These are phyloP conservation scores for Leucoptera coffeella DNA, from an alignment of 2,888 invertebrate species.

Conservation along the genomic window DNA sequence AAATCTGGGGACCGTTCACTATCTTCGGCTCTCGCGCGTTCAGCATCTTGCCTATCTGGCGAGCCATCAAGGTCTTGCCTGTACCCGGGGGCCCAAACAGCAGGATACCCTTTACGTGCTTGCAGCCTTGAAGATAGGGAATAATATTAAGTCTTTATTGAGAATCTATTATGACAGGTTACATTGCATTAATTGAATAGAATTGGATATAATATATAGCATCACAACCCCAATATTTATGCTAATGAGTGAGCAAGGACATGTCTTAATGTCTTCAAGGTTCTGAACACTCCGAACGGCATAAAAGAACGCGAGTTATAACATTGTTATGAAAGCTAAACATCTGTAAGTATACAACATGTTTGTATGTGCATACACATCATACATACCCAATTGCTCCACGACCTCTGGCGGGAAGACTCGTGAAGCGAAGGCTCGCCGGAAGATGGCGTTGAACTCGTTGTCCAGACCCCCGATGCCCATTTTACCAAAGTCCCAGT, in stretches of 20 bases:
- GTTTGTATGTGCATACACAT: too few species aligned
- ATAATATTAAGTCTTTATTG: neutral
- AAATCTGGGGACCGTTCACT: slow-evolving; percentile 97
- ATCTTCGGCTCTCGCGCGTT: slow-evolving; percentile 99
- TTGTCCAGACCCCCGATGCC: slow-evolving; percentile 97
- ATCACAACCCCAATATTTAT: neutral
- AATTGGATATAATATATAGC: too few species aligned
- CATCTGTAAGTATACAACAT: too few species aligned
- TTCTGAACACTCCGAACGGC: too few species aligned
- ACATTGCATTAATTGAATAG: too few species aligned
- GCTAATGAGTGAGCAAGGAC: neutral
- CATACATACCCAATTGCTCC: slow-evolving; percentile 83
- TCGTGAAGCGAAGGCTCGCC: slow-evolving; percentile 96
- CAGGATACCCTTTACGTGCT: slow-evolving; percentile 96
- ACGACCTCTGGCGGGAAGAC: slow-evolving; percentile 97
- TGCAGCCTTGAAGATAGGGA: slow-evolving; percentile 61
- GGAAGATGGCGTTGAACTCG: slow-evolving; percentile 97
- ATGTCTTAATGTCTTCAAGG: too few species aligned
- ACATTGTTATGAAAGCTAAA: too few species aligned
- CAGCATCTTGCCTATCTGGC: slow-evolving; percentile 98
- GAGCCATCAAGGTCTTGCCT: slow-evolving; percentile 98
- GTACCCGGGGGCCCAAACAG: slow-evolving; percentile 98
- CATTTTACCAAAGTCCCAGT: slow-evolving; percentile 99
- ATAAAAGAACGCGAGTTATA: too few species aligned
- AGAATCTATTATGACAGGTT: too few species aligned